Evolutionary conservation across 2,797 vertebrate species (phyloP), one percentile per base, ranked within the genome.

Genomic region (Diceros bicornis): DNA sequence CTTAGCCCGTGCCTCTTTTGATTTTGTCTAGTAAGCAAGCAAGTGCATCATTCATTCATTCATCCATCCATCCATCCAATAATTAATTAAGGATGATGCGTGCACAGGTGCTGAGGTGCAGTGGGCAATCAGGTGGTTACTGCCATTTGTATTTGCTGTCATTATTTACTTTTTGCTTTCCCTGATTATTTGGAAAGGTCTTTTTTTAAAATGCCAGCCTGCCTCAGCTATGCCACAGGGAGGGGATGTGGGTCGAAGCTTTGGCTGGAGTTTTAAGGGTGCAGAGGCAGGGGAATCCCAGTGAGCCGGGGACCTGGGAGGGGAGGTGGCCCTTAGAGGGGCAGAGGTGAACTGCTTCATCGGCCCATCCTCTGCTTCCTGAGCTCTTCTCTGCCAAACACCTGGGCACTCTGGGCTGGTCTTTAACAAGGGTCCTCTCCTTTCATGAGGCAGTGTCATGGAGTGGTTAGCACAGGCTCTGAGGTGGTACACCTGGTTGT

Each of bases 61-160:
- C 64, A 37, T 20, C 74, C 50, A 20, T 7, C 37, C 75, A 32
- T 6, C 37, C 47, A 32, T 7, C 29, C 17, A 20, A 5, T 55
- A 44, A 25, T 92, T 55, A 44, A 25, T 92, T 94, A 78, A 37
- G 47, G 68, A 47, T 23, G 81, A 59, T 20, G 25, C 52, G 27
- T 2, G 29, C 20, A 4, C 41, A 89, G 91, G 69, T 50, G n/a
- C 87, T 87, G 62, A 72, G 91, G 59, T 37, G n/a, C 47, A 6
- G 37, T 32, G 83, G 96, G 91, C 94, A 89, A 62, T 94, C 81
- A 72, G 68, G 20, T 61, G 68, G 82, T 20, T 12, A 55, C 79
- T 94, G 96, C 55, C 79, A 61, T 89, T 98, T 97, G 37, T 81
- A 89, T 94, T 96, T 93, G 86, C 83, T 96, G 59, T 94, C 95